Base-by-base conservation (phyloP, 2,888 invertebrate genomes). In the Sisyra nigra region DNA sequence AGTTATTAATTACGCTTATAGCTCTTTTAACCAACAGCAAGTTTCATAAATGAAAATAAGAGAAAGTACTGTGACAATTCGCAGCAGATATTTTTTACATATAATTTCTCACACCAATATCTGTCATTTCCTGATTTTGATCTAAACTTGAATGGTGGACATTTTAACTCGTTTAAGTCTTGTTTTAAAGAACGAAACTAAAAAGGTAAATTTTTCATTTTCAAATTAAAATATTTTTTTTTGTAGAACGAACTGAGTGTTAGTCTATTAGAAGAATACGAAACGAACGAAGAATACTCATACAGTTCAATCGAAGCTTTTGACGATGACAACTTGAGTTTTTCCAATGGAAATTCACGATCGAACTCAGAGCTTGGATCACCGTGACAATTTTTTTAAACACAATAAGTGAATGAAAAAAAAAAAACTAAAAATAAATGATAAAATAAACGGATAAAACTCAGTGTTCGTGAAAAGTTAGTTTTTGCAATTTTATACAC, bases 181-280 rank as follows among this genome's bases (percentile, higher is more conserved):
- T n/a, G n/a, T n/a, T n/a, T n/a, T n/a, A n/a, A n/a, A n/a, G n/a
- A n/a, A n/a, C n/a, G n/a, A n/a, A n/a, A n/a, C n/a, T n/a, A n/a
- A 32, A 13, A 40, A 7, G 18, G 18, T 40, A n/a, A n/a, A n/a
- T n/a, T 19, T 18, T 38, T 17, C 2, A 10, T 2, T 19, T 19
- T n/a, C 18, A n/a, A 3, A n/a, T 13, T 13, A 39, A 17, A 8
- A 17, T 17, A 39, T 19, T 34, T 34, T 46, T 53, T 51, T 36
- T 50, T 55, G 29, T 51, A 66, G 66, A 54, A 60, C 48, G 56
- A 64, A 55, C 49, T 59, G 46, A 61, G 60, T 51, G 52, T 62
- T 45, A 57, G 57, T 15, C 51, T 61, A 32, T 50, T 53, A 19
- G 56, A 58, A 50, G 55, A 55, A 40, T 50, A 46, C 32, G 55